Evolutionary conservation across 2,888 invertebrate genomes (phyloP).

Genomic region (Lutraria lutraria): DNA sequence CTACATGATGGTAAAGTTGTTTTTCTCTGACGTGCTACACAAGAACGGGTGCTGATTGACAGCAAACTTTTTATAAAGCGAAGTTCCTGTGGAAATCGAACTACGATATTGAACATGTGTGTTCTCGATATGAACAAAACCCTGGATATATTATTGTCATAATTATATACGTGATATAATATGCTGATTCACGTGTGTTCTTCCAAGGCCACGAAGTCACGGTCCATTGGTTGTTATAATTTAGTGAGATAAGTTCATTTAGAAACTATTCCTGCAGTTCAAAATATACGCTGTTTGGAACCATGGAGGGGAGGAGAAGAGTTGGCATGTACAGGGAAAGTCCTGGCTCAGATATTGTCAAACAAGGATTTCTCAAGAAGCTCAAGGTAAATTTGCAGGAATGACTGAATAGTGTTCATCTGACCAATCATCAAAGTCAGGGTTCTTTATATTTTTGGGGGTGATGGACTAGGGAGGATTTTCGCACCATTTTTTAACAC

Average conservation of each 20-base stretch:
- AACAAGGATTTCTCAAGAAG: slow-evolving; percentile 81
- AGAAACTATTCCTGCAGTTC: neutral
- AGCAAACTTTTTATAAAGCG: neutral
- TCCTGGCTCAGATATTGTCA: slow-evolving; percentile 80
- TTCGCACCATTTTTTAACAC: no score
- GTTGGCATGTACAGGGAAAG: slow-evolving; percentile 71
- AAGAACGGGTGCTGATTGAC: neutral
- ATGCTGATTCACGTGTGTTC: neutral
- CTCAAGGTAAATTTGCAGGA: slow-evolving; percentile 74
- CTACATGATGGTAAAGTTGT: neutral
- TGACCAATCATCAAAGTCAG: no score
- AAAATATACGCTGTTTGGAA: neutral
- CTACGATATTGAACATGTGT: neutral
- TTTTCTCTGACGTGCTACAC: neutral
- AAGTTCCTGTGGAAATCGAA: neutral
- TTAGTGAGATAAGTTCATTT: neutral
- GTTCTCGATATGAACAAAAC: neutral
- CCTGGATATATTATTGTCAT: neutral
- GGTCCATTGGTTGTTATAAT: neutral
- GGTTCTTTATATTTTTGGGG: no score
- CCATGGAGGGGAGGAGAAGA: slow-evolving; percentile 35
- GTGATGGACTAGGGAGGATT: no score
- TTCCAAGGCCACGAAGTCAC: neutral
- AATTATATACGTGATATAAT: neutral
- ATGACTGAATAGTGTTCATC: neutral